phyloP scores from a whole-genome alignment of 92 coral and sea anemone species.

The Actinostola sp. region DNA sequence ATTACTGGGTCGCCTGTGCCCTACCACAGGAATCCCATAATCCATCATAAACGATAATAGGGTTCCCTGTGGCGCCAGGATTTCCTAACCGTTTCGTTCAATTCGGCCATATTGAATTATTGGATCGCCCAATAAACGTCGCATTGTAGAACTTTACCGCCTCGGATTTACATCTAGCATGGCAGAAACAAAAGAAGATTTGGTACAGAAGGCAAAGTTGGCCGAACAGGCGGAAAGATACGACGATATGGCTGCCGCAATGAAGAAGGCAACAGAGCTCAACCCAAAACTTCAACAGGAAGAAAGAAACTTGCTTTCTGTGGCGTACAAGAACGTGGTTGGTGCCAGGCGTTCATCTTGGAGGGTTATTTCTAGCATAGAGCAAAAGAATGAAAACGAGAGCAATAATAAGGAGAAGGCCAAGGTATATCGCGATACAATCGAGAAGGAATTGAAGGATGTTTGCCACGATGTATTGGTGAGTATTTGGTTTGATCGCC shows the following conservation, averaged over 20 bases:
- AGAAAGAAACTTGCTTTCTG: conserved; percentile 97
- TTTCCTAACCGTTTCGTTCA: conserved; percentile 53
- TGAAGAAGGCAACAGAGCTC: conserved; percentile 79
- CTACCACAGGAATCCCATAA: conserved; percentile 10
- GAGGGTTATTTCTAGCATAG: conserved; percentile 92
- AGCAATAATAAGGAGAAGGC: conserved; percentile 48
- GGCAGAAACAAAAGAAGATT: conserved; percentile 46
- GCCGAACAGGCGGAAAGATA: conserved; percentile 99
- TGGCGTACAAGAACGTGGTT: conserved; percentile 99
- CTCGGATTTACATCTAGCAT: conserved; percentile 33
- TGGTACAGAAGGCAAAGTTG: conserved; percentile 79
- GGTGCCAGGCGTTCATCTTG: conserved; percentile 98
- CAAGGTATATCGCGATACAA: conserved; percentile 59
- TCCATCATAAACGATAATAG: background rate
- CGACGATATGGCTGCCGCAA: conserved; percentile 96
- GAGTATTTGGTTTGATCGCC: conserved; percentile 39
- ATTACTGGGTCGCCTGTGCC: too few species aligned
- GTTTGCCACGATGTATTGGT: conserved; percentile 82
- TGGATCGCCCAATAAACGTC: conserved; percentile 34
- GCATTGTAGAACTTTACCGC: conserved; percentile 25
- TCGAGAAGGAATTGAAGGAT: conserved; percentile 69
- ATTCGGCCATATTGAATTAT: conserved; percentile 47
- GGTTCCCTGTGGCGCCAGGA: conserved; percentile 39
- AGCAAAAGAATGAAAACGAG: conserved; percentile 59
- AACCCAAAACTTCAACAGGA: conserved; percentile 69